Evolutionary conservation across 2,113 vertebrate species (phyloP).

Genomic region (Oncorhynchus tshawytscha): DNA sequence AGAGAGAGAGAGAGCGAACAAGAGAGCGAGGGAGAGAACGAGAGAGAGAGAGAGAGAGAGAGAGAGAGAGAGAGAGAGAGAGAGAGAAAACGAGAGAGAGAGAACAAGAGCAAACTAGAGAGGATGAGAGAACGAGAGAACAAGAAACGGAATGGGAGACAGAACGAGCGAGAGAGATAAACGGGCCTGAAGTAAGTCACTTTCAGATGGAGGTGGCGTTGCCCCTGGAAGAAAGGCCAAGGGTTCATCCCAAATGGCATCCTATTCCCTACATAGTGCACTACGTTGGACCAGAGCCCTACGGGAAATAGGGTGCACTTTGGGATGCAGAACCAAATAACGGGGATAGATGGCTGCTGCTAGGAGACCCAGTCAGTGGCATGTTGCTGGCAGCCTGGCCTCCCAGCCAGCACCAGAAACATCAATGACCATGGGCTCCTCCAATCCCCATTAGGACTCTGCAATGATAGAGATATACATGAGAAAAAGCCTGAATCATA

Average conservation of each 20-base stretch:
- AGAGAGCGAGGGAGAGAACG: no score
- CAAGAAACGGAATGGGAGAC: neutral
- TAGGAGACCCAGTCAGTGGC: slow-evolving; percentile 75
- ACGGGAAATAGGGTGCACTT: no score
- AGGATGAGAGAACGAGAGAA: slow-evolving; percentile 7
- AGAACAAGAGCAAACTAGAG: neutral
- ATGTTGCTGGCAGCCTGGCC: slow-evolving; percentile 63
- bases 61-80: neutral
- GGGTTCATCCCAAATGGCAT: neutral
- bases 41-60: no score
- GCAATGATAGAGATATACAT: slow-evolving; percentile 77
- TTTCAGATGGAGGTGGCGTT: slow-evolving; percentile 71
- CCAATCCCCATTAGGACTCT: slow-evolving; percentile 64
- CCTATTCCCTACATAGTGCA: no score
- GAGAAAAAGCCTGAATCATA: slow-evolving; percentile 53
- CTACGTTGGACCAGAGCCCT: no score
- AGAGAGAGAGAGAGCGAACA: no score
- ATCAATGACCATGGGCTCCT: slow-evolving; percentile 57
- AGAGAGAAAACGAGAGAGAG: neutral
- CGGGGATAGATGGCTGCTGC: slow-evolving; percentile 66
- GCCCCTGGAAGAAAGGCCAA: slow-evolving; percentile 71
- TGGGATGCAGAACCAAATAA: slow-evolving; percentile 30
- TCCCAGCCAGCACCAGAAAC: slow-evolving; percentile 60
- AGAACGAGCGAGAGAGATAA: neutral
- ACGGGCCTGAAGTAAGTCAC: slow-evolving; percentile 69